A percentile compares a stretch with the other conserved stretches of the same genome.
phyloP scores from a whole-genome alignment of 2,113 vertebrate genomes.

The Tachysurus fulvidraco region DNA sequence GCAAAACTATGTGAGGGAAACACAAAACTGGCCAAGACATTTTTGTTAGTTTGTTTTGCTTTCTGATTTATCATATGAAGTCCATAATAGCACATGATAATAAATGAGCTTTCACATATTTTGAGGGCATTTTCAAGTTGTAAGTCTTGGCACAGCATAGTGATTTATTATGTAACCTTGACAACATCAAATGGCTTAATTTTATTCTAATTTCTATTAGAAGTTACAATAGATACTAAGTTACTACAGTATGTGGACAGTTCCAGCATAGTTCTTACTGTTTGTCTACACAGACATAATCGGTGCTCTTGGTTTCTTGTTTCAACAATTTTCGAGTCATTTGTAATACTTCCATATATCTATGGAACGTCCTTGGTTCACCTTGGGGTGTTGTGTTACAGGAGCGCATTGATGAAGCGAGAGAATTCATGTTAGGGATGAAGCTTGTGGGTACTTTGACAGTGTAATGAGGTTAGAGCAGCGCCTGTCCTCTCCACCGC shows the following conservation, averaged over 20 bases:
- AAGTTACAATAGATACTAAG: background rate
- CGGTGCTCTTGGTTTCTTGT: background rate
- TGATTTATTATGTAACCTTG: background rate
- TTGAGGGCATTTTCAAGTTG: too few relatives aligned
- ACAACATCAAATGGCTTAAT: background rate
- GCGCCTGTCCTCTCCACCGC: background rate
- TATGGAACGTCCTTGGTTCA: constrained; percentile 1
- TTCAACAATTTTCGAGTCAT: background rate
- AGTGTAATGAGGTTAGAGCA: constrained; percentile 11
- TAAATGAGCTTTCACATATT: too few relatives aligned
- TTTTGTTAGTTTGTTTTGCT: too few relatives aligned
- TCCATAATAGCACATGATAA: too few relatives aligned
- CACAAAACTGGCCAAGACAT: too few relatives aligned
- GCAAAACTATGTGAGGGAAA: too few relatives aligned
- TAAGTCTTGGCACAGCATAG: background rate
- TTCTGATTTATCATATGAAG: too few relatives aligned
- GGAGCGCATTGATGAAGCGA: background rate
- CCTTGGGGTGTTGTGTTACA: background rate
- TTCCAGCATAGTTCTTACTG: background rate
- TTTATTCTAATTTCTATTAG: background rate
- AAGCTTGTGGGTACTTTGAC: background rate
- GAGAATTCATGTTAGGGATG: background rate
- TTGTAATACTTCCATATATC: background rate
- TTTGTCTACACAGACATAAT: background rate
- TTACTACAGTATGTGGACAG: background rate